A percentile compares a stretch with the other conserved stretches of the same genome.
These are phyloP conservation scores for Pipra filicauda DNA, from an alignment of 2,113 vertebrate genomes.

Conservation along the genomic window DNA sequence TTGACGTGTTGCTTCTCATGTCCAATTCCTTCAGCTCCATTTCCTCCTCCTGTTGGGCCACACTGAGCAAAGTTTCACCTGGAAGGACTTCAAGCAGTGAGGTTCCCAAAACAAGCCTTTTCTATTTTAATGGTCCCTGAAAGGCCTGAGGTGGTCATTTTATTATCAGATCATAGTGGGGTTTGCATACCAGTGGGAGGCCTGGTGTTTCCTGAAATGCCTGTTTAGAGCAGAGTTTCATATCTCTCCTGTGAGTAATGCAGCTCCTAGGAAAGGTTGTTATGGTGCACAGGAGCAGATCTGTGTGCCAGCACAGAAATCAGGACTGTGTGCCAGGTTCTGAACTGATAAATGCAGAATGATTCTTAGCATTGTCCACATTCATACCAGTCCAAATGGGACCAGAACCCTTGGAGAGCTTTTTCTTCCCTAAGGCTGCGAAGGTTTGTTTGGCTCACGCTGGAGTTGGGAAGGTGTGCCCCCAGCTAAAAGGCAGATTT, in stretches of 20 bases:
- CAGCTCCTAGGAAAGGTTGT: neutral
- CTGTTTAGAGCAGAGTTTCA: neutral
- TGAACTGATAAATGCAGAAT: neutral
- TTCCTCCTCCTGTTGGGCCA: slow-evolving; percentile 39
- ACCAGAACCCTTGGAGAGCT: neutral
- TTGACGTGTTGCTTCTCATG: slow-evolving; percentile 3
- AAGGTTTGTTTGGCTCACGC: neutral
- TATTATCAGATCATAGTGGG: neutral
- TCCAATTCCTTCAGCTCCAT: slow-evolving; percentile 44
- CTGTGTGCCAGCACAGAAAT: neutral
- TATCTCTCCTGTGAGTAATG: neutral
- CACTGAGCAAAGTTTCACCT: slow-evolving; percentile 52
- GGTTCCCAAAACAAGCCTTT: neutral
- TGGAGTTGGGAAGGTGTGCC: neutral
- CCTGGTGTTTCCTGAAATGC: slow-evolving; percentile 33
- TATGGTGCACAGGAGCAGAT: neutral
- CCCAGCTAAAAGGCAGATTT: neutral
- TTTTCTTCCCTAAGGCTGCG: neutral
- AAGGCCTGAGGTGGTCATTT: slow-evolving; percentile 7
- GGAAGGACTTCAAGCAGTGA: neutral
- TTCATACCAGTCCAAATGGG: neutral
- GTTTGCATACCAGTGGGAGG: slow-evolving; percentile 16
- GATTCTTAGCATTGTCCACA: neutral
- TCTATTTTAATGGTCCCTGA: neutral
- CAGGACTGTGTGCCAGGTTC: neutral